Evolutionary conservation across 2,113 vertebrate genomes (phyloP).

Genomic region (Vidua macroura): DNA sequence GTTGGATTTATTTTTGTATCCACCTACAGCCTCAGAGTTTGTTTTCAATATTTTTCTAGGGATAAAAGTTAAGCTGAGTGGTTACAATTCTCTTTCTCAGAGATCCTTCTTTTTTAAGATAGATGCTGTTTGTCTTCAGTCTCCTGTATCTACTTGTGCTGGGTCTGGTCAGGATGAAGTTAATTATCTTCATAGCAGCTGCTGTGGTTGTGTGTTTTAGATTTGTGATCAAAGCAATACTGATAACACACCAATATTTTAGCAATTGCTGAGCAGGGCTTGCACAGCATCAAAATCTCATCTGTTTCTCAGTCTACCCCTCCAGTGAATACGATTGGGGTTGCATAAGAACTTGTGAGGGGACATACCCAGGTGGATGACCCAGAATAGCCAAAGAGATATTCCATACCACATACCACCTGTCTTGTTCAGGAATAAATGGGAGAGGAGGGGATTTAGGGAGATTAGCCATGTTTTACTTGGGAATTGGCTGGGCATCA

Average conservation of each 20-base stretch:
- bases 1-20: neutral
- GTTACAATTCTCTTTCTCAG: neutral
- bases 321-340: neutral
- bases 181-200: neutral
- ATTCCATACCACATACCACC: neutral
- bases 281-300: neutral
- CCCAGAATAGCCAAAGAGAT: neutral
- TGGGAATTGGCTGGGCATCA: neutral
- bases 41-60: neutral
- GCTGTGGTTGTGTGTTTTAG: neutral
- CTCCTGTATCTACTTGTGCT: neutral
- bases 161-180: neutral
- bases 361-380: neutral
- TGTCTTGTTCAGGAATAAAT: neutral
- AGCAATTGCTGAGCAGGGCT: neutral
- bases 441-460: neutral
- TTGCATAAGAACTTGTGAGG: neutral
- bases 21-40: neutral
- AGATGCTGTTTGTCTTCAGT: neutral
- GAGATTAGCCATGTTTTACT: neutral
- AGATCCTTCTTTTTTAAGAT: neutral
- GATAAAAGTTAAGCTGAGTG: neutral
- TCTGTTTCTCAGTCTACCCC: neutral
- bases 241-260: neutral
- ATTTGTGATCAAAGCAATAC: neutral